Evolutionary conservation across 2,797 vertebrate species (phyloP), one percentile per base, ranked within the genome.

Genomic region (Loris lydekkerianus): DNA sequence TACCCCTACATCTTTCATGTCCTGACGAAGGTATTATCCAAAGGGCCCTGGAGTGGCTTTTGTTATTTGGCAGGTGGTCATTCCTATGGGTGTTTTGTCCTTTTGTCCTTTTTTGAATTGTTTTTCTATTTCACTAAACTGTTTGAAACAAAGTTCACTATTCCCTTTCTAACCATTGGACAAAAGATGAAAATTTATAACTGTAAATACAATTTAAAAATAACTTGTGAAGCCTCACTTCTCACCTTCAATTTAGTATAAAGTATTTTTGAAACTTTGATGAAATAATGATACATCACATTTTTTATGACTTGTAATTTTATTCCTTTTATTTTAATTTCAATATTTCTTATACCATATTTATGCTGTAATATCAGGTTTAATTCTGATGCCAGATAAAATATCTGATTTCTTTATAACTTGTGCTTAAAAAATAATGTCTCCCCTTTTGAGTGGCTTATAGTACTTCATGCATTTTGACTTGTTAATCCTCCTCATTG

Each of bases 1-100:
- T 99, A 99, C 98, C 99, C 99, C 60, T 99, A 99, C 98, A 99
- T 99, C 98, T 99, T 99, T 98, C 99, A 99, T 67, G 97, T 99
- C 89, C 99, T 99, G 97, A 99, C 99, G 81, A 99, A 99, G 99
- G 99, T 99, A 98, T 91, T 98, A 40, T 56, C 84, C 10, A 60
- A 31, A 56, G 31, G 56, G 29, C 77, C 89, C 60, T 43, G 65
- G 72, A 75, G 85, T 63, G 43, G 58, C 73, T 85, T 72, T 65
- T 27, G n/a, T 70, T 73, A 53, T 58, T 82, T 92, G 78, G 72
- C 31, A 69, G 76, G 56, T 43, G 75, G 67, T 63, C 46, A 5
- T 78, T 61, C 31, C 31, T 18, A 3, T 13, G n/a, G 40, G 40
- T 46, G 7, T 46, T 53, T 14, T 37, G 29, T 80, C 25, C 23